Evolutionary conservation across 2,888 invertebrate species (phyloP).

Genomic region (Caprella mutica): DNA sequence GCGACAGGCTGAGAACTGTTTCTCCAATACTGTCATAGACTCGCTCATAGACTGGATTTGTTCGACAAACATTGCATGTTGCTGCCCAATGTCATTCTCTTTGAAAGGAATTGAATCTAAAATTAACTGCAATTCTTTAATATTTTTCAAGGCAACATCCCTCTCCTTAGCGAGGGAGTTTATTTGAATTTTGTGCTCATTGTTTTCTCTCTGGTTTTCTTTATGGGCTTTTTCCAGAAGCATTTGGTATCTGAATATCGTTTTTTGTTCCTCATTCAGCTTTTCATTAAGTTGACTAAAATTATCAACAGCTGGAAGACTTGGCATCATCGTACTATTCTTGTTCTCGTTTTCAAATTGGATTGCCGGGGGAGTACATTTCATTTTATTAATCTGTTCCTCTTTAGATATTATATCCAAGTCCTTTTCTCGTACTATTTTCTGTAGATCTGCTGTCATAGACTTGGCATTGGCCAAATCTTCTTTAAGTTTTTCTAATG

Average conservation of each 20-base stretch:
- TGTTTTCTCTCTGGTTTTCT: not conserved
- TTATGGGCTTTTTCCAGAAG: not conserved
- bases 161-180: not conserved
- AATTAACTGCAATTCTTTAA: constrained; percentile 1
- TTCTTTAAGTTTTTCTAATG: no score
- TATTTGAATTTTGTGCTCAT: not conserved
- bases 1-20: not conserved
- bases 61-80: not conserved
- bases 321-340: no score
- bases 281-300: no score
- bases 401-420: not conserved
- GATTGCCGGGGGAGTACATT: no score
- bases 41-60: constrained; percentile 9
- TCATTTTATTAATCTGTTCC: constrained; percentile 3
- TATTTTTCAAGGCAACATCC: not conserved
- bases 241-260: no score
- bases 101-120: constrained; percentile 1
- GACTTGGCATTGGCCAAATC: no score
- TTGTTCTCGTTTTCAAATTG: no score
- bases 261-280: no score
- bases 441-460: not conserved
- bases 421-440: not conserved
- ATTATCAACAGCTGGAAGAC: no score
- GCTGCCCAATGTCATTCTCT: not conserved
- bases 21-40: not conserved